Evolutionary conservation across 2,113 vertebrate genomes (phyloP).

Genomic region (Megalops atlanticus): DNA sequence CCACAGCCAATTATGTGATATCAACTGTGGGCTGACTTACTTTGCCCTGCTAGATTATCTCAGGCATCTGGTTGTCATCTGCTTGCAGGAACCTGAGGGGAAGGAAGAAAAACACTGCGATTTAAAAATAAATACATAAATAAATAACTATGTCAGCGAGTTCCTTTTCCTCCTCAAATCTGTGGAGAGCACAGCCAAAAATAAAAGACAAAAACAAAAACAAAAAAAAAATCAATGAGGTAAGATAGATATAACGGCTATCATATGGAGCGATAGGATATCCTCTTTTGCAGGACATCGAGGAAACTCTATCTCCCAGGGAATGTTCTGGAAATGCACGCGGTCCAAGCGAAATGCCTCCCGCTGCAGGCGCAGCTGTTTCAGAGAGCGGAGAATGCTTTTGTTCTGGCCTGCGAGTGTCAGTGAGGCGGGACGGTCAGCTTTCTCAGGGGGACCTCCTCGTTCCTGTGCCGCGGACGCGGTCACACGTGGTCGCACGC

Average conservation of each 20-base stretch:
- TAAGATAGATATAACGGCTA: slow-evolving; percentile 5
- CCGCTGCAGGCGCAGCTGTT: background rate
- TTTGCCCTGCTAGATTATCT: background rate
- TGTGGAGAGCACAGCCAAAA: background rate
- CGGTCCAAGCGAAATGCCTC: background rate
- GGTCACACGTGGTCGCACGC: background rate
- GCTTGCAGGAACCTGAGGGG: background rate
- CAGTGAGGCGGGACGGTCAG: background rate
- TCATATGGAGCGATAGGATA: background rate
- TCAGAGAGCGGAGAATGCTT: background rate
- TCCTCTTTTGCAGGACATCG: background rate
- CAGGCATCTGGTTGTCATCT: background rate
- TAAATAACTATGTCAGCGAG: background rate
- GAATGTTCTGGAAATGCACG: background rate
- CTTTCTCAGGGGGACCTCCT: background rate
- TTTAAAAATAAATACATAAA: background rate
- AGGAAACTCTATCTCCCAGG: background rate
- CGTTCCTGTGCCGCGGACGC: background rate
- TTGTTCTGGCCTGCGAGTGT: background rate
- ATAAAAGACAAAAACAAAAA: too few relatives aligned
- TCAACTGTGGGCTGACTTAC: background rate
- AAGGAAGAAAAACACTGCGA: background rate
- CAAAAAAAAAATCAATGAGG: background rate
- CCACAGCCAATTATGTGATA: background rate
- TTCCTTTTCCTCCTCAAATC: background rate